These are phyloP conservation scores for Nothobranchius kuhntae DNA, from an alignment of 2,113 vertebrate species.

Conservation along the genomic window DNA sequence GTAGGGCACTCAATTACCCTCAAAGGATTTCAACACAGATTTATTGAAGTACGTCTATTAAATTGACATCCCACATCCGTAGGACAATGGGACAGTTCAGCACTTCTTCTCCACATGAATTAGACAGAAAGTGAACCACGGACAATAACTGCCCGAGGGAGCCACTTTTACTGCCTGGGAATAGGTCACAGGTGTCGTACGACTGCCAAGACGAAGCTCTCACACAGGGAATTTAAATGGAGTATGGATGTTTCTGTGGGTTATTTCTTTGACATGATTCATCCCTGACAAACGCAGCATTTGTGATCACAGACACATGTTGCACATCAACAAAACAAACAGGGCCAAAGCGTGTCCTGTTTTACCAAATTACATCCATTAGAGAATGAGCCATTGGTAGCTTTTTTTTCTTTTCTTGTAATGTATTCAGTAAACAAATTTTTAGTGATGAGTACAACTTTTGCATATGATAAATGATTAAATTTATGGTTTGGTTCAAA, in stretches of 20 bases:
- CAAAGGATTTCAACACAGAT: conserved; percentile 44
- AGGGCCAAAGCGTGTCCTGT: too few species aligned
- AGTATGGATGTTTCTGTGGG: conserved; percentile 15
- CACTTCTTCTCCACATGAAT: conserved; percentile 50
- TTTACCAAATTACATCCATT: too few species aligned
- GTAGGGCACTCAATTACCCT: conserved; percentile 46
- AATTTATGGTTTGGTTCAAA: too few species aligned
- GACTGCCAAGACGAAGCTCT: conserved; percentile 25
- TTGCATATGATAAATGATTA: too few species aligned
- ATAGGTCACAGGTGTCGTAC: conserved; percentile 48
- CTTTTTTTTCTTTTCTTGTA: too few species aligned
- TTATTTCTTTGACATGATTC: conserved; percentile 23
- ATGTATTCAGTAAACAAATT: too few species aligned
- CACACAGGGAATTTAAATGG: conserved; percentile 23
- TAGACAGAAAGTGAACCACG: conserved; percentile 39
- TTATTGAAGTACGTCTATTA: conserved; percentile 55
- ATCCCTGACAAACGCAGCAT: not conserved
- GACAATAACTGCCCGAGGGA: conserved; percentile 33
- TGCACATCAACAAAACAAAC: too few species aligned
- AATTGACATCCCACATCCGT: conserved; percentile 29
- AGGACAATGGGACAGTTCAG: conserved; percentile 48
- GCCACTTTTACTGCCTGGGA: conserved; percentile 26
- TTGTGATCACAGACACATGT: not conserved
- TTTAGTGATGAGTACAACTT: too few species aligned
- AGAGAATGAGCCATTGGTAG: too few species aligned